Percentiles rank a stretch among this genome's conserved stretches.
Conservation (phyloP, 2,113 vertebrate genomes). For the Microcebus ravelobensis region DNA sequence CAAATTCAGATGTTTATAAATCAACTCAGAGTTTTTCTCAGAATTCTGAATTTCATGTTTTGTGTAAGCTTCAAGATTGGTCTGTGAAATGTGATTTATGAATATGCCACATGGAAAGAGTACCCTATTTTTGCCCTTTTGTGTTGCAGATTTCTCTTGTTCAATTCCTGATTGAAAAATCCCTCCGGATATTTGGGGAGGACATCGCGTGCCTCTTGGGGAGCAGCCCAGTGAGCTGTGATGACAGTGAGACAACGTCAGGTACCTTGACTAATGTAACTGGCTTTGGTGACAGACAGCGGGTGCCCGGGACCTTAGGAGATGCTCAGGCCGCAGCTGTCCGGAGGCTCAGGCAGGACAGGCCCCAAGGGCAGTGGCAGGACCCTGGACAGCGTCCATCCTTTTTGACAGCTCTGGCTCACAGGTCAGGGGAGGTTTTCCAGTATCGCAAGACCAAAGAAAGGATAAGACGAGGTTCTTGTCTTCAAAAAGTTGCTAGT, state of each 20-base stretch:
- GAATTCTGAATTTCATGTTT: not conserved
- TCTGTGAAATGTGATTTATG: not conserved
- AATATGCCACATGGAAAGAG: not conserved
- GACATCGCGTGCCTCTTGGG: slow-evolving; percentile 86
- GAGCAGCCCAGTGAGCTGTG: slow-evolving; percentile 84
- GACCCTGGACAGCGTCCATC: too few relatives aligned
- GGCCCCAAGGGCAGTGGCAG: not conserved
- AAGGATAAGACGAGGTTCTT: not conserved
- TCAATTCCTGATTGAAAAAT: slow-evolving; percentile 90
- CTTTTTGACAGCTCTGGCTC: not conserved
- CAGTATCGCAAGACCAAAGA: not conserved
- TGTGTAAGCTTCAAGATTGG: not conserved
- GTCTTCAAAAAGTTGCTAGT: not conserved
- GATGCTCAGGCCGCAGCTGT: not conserved
- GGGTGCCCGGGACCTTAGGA: too few relatives aligned
- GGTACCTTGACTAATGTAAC: slow-evolving; percentile 74
- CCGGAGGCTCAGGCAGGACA: not conserved
- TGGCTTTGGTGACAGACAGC: not conserved
- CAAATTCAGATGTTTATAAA: not conserved
- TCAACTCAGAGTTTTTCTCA: not conserved
- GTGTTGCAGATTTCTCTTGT: slow-evolving; percentile 88
- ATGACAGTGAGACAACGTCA: slow-evolving; percentile 85
- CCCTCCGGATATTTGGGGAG: slow-evolving; percentile 87
- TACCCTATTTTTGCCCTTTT: not conserved
- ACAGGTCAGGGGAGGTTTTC: not conserved